Base-by-base conservation (phyloP, 2,888 invertebrate species). In the Cancer borealis region DNA sequence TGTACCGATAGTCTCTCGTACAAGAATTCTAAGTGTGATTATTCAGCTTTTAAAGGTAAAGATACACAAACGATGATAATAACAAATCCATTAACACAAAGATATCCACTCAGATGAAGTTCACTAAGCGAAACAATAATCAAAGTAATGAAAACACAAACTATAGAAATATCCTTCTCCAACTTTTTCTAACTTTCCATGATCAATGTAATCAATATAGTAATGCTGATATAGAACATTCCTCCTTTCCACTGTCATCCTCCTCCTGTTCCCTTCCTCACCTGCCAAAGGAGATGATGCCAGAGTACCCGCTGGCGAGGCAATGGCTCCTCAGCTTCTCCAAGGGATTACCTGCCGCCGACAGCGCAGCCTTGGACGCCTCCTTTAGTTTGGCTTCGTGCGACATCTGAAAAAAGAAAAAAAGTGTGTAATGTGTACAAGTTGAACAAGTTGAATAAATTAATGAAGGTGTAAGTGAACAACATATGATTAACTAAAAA, bases 221-320 rank as follows among this genome's bases (percentile, higher is more conserved):
- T 39, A 39, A 39, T 30, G 79, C 30, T 8, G n/a, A 73, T n/a
- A 73, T 26, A 66, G n/a, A 73, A 73, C n/a, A 10, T 73, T 21
- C n/a, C 73, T 21, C 73, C 84, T 14, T 14, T 39, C 3, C 84
- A 79, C 73, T 79, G 8, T 8, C n/a, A 10, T 79, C 8, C 4
- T 26, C 21, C 26, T 30, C 73, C 73, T 26, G 0, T 26, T 79
- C 30, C 73, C 73, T 79, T 39, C 84, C 97, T 97, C 96, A 98
- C 98, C 98, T 98, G 96, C 98, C 98, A 88, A 99, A 97, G 1
- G 98, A 98, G 96, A 99, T 97, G 96, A 99, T 98, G 93, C 99
- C 99, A 47, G 97, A 97, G 60, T 98, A 98, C 30, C 99, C 99
- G 95, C 99, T 97, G 0, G 98, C 97, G 93, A 99, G 97, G 96